Conservation (phyloP, 2,113 vertebrate species). For the Puffinus mauretanicus region DNA sequence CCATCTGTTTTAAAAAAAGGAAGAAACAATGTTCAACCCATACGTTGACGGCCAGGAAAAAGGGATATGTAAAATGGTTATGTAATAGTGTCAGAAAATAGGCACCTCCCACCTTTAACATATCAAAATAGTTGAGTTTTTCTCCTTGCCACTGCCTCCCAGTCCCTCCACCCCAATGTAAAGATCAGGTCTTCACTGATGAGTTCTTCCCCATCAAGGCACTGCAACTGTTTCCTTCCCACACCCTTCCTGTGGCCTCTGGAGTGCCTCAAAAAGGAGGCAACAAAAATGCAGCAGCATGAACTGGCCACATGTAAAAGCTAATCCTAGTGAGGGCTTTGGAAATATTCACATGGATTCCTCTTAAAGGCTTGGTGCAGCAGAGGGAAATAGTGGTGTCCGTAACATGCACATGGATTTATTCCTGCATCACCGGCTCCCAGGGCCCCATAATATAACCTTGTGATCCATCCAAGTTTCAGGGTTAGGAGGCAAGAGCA, state of each 20-base stretch:
- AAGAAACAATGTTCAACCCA: slow-evolving; percentile 25
- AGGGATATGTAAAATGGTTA: background rate
- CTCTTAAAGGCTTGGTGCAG: background rate
- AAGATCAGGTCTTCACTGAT: background rate
- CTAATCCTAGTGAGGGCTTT: background rate
- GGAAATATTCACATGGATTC: background rate
- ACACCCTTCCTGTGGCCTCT: background rate
- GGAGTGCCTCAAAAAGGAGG: background rate
- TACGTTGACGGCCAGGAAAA: background rate
- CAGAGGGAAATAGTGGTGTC: background rate
- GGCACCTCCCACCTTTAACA: background rate
- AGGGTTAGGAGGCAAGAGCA: background rate
- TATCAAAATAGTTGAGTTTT: background rate
- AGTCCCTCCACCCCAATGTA: background rate
- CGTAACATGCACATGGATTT: rapidly evolving
- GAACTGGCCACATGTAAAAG: rapidly evolving
- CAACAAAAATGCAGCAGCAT: background rate
- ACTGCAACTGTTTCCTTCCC: background rate
- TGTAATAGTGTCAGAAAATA: slow-evolving; percentile 27
- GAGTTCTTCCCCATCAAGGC: background rate
- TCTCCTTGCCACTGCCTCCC: background rate
- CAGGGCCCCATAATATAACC: background rate
- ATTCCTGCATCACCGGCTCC: background rate
- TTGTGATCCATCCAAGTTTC: background rate
- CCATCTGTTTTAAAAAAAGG: background rate